Evolutionary conservation across 2,888 invertebrate genomes (phyloP), one percentile per base, ranked within the genome.

Genomic region (Iselma pallidipennis): DNA sequence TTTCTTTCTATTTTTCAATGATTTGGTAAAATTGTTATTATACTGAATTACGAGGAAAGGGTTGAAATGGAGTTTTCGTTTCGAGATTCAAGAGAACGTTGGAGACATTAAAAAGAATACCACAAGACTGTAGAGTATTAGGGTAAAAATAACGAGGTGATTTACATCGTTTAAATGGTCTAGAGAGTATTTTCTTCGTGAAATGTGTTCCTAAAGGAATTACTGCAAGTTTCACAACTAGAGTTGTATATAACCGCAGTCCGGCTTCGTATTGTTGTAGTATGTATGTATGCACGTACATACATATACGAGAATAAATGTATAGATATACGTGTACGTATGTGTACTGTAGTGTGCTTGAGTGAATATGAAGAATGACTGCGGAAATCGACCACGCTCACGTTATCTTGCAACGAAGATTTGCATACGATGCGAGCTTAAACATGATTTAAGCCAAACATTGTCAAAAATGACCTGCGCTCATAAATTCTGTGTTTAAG

Each of bases 371-470:
- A 65, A 60, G 66, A 56, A 66, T 66, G 57, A 33, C 59, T 63
- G 66, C 66, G 63, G 66, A 66, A 66, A 63, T 55, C 61, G 63
- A 33, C 63, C 55, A 61, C 55, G 49, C 59, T 62, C 64, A 53
- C 57, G 64, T 61, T 63, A 62, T 64, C 61, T 59, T 66, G 57
- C 62, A 64, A 66, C 53, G 55, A 57, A 63, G 63, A 61, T 64
- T 64, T 64, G 55, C 59, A 59, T 64, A 61, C 49, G 48, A 57
- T 56, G 52, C 59, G 31, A 63, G 64, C 61, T 66, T 64, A 62
- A 63, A 60, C 66, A 64, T 61, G 63, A 64, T 66, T 66, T 66
- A 64, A 60, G 55, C 55, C 53, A 52, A 57, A 57, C n/a, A n/a
- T n/a, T n/a, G n/a, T n/a, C n/a, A n/a, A n/a, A n/a, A n/a, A n/a